These are phyloP conservation scores for Pampus argenteus DNA, from an alignment of 2,797 vertebrate genomes.

Conservation along the genomic window DNA sequence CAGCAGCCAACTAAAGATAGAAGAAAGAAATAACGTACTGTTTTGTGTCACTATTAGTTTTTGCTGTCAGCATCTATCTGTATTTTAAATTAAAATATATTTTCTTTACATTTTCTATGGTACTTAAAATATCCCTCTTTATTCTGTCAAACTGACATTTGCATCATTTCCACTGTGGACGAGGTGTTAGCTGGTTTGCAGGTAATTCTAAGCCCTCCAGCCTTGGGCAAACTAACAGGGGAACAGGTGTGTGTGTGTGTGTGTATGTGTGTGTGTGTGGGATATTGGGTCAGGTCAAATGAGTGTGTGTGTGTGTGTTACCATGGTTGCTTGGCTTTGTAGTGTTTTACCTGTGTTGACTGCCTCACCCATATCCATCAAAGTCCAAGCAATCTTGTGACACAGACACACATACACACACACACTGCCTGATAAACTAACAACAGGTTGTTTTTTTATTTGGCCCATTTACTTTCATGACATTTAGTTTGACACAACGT, in stretches of 20 bases:
- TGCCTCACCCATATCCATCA: slow-evolving; percentile 59
- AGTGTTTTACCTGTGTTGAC: slow-evolving; percentile 71
- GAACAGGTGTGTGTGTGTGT: slow-evolving; percentile 62
- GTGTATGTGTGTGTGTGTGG: slow-evolving; percentile 40
- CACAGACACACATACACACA: slow-evolving; percentile 28
- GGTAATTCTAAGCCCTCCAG: slow-evolving; percentile 54
- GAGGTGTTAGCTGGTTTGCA: slow-evolving; percentile 20
- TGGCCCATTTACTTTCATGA: slow-evolving; percentile 30
- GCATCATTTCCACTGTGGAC: slow-evolving; percentile 3
- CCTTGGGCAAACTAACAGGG: slow-evolving; percentile 40
- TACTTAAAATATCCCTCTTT: background rate
- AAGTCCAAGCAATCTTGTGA: slow-evolving; percentile 57
- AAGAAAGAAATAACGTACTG: slow-evolving; percentile 27
- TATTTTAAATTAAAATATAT: background rate
- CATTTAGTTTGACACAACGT: slow-evolving; percentile 21
- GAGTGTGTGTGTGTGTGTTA: slow-evolving; percentile 69
- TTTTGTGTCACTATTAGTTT: background rate
- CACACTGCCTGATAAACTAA: slow-evolving; percentile 9
- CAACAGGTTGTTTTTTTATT: slow-evolving; percentile 27
- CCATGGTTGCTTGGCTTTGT: slow-evolving; percentile 74
- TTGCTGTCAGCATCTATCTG: background rate
- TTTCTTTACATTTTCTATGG: background rate
- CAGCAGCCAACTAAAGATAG: slow-evolving; percentile 33
- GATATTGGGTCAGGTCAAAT: slow-evolving; percentile 71
- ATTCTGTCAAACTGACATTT: slow-evolving; percentile 11